Evolutionary conservation across 2,888 invertebrate genomes (phyloP), one percentile per base, ranked within the genome.

Genomic region (Dilophus febrilis): DNA sequence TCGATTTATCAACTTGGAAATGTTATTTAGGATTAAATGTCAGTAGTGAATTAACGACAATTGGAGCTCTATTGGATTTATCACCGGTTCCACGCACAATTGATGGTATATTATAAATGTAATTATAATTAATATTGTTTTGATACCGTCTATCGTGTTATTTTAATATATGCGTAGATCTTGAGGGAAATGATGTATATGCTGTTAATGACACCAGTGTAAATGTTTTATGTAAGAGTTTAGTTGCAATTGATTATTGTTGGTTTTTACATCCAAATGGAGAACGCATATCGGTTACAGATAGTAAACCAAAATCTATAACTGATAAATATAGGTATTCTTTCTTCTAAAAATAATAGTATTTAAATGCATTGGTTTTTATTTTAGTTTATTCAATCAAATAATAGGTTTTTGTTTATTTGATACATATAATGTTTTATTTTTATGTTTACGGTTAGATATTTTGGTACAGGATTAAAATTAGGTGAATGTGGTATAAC

Each of bases 401-500:
- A n/a, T n/a, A n/a, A n/a, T n/a, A n/a, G 4, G 22, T 22, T 8
- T 6, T 8, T 22, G 22, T 22, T 6, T 22, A 6, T 22, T 22
- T 22, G 8, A 22, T 22, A 6, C 4, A 22, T 22, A 6, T 16
- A 3, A 33, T 17, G 11, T 33, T 7, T 18, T n/a, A 7, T 18
- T 33, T 18, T 18, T 32, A 32, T 32, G 14, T 35, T 29, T 17
- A 22, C 29, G n/a, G 40, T 6, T 43, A 67, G 67, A 64, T 67
- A 66, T 40, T 49, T 60, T 2, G 65, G 65, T 1, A 57, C 61
- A 45, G 59, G 59, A 43, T 56, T 67, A 1, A 57, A 59, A 41
- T 51, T 53, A 2, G 69, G 69, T 2, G 60, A 65, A 32, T 69
- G 69, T 48, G 64, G 60, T 1, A 62, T 68, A 8, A 65, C 59